Conservation (phyloP, 2,113 vertebrate species). For the Fregata magnificens region DNA sequence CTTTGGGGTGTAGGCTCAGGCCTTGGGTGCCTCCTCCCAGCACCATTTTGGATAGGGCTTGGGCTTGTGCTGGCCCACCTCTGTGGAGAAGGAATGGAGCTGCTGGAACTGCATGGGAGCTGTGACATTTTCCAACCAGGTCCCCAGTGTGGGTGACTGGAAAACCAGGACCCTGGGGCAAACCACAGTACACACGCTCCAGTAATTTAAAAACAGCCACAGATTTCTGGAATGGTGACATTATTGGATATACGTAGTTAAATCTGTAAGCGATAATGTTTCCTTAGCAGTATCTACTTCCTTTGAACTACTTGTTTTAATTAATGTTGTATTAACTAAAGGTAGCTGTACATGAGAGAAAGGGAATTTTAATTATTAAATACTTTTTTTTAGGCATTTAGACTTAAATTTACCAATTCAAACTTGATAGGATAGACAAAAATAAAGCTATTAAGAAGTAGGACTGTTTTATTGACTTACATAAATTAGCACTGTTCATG, state of each 20-base stretch:
- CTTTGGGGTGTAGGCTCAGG: background rate
- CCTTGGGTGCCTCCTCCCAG: background rate
- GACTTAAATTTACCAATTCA: background rate
- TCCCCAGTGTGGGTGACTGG: background rate
- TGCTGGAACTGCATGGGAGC: background rate
- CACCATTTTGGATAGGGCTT: background rate
- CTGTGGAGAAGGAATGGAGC: background rate
- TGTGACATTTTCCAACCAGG: rapidly evolving
- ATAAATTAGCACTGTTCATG: background rate
- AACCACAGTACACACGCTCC: background rate
- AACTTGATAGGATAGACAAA: background rate
- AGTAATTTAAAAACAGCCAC: background rate
- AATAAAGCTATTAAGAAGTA: background rate
- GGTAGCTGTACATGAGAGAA: background rate
- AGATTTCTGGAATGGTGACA: background rate
- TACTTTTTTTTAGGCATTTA: background rate
- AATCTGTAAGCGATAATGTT: background rate
- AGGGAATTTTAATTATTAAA: background rate
- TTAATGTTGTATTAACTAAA: background rate
- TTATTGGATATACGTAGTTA: background rate
- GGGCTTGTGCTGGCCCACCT: background rate
- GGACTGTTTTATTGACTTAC: background rate
- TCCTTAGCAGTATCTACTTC: background rate
- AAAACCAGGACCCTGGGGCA: background rate
- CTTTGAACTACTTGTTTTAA: background rate